Evolutionary conservation across 2,113 vertebrate genomes (phyloP).

Genomic region (Peromyscus maniculatus): DNA sequence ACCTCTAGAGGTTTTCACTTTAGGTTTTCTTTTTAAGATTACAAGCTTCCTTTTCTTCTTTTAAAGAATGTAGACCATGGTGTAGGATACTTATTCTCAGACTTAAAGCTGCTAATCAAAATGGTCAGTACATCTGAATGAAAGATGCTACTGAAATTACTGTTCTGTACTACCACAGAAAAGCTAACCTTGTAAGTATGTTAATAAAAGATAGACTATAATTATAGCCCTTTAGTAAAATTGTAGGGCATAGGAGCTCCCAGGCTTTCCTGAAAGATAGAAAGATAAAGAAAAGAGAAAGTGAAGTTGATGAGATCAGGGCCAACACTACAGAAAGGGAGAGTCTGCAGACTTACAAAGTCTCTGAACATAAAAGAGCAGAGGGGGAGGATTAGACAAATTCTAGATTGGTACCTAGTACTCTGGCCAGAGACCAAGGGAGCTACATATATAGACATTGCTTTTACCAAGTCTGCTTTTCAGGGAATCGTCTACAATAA

Average conservation of each 20-base stretch:
- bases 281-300: slow-evolving; percentile 47
- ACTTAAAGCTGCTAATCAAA: slow-evolving; percentile 53
- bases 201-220: slow-evolving; percentile 57
- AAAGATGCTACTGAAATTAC: slow-evolving; percentile 10
- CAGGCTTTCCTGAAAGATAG: slow-evolving; percentile 23
- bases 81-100: slow-evolving; percentile 36
- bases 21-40: not conserved
- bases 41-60: not conserved
- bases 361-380: not conserved
- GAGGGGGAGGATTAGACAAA: not conserved
- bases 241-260: not conserved
- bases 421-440: not conserved
- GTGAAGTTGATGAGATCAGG: not conserved
- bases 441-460: not conserved
- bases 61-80: slow-evolving; percentile 1
- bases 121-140: slow-evolving; percentile 35
- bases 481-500: slow-evolving; percentile 60
- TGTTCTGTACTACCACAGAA: slow-evolving; percentile 10
- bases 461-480: not conserved
- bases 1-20: slow-evolving; percentile 30
- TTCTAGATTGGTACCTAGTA: not conserved
- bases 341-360: not conserved
- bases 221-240: slow-evolving; percentile 32
- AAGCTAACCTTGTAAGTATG: slow-evolving; percentile 22
- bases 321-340: not conserved